Evolutionary conservation across 2,113 vertebrate genomes (phyloP).

Genomic region (Rhinoptilus africanus): DNA sequence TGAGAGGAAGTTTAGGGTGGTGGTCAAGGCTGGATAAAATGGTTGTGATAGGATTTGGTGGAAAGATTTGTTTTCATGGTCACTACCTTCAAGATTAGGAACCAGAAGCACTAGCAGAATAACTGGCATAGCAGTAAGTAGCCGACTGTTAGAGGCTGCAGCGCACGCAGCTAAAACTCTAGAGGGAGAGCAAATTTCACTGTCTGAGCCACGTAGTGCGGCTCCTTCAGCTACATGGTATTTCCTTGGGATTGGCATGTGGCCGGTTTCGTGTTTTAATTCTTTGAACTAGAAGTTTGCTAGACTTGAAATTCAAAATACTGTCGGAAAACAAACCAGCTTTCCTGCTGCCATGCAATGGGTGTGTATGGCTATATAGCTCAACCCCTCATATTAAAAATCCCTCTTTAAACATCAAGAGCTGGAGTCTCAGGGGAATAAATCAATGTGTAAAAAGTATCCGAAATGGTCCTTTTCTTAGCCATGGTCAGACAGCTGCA

Average conservation of each 20-base stretch:
- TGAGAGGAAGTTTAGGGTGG: neutral
- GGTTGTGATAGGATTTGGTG: neutral
- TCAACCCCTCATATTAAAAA: accelerated
- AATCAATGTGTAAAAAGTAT: neutral
- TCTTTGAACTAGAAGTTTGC: neutral
- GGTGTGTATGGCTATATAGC: neutral
- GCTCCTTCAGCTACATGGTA: accelerated
- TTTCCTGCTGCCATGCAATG: neutral
- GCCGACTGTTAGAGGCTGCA: neutral
- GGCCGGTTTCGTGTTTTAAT: accelerated
- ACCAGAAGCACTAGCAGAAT: neutral
- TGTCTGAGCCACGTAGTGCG: neutral
- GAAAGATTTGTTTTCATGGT: neutral
- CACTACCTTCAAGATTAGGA: neutral
- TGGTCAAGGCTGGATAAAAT: neutral
- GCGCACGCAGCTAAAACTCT: neutral
- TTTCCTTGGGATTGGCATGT: accelerated
- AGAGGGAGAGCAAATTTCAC: conserved; percentile 10
- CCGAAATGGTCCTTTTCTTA: neutral
- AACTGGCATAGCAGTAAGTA: too few species aligned
- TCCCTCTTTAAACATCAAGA: neutral
- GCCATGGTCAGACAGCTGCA: neutral
- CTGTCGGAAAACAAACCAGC: neutral
- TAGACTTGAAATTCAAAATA: neutral
- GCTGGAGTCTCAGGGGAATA: neutral